Percentiles rank a stretch among this genome's conserved stretches.
Evolutionary conservation across 2,797 vertebrate species (phyloP).

Genomic region (Gorsachius magnificus): DNA sequence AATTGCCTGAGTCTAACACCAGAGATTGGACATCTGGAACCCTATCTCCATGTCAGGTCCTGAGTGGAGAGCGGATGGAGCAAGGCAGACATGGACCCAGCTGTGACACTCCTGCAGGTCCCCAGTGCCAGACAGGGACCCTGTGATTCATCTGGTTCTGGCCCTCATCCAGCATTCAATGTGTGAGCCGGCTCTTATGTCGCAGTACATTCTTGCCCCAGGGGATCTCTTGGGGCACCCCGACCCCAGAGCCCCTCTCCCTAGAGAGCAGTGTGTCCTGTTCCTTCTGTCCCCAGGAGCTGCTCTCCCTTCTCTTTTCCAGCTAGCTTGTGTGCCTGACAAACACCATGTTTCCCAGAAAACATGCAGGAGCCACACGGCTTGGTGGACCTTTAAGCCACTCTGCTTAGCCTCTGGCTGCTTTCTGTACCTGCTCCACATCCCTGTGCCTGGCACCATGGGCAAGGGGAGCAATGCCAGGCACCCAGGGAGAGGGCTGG

Average conservation of each 20-base stretch:
- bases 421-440: neutral
- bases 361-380: neutral
- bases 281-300: neutral
- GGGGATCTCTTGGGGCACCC: too few relatives aligned
- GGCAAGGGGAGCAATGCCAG: neutral
- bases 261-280: neutral
- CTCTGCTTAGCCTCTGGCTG: neutral
- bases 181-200: neutral
- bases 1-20: neutral
- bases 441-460: neutral
- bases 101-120: neutral
- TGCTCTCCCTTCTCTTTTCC: neutral
- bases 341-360: neutral
- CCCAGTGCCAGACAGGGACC: neutral
- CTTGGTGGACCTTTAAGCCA: neutral
- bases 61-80: neutral
- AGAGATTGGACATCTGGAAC: neutral
- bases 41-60: neutral
- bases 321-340: neutral
- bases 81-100: neutral
- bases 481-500: neutral
- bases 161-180: neutral
- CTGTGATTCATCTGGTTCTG: neutral
- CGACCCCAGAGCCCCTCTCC: neutral
- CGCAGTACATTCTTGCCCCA: neutral